phyloP scores from a whole-genome alignment of 2,113 vertebrate species.

The Excalfactoria chinensis region DNA sequence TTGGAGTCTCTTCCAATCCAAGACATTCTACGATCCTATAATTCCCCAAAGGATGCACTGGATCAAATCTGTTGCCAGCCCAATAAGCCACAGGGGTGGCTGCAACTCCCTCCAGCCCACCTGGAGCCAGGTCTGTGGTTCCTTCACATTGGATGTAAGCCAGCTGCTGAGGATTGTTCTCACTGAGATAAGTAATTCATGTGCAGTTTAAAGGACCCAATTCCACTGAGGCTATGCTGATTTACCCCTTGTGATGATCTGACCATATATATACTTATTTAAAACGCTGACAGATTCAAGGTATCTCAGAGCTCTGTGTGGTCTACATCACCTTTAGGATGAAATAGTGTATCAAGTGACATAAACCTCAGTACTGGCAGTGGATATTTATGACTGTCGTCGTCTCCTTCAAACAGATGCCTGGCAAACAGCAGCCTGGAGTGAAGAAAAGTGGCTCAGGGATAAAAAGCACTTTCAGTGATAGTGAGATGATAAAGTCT shows the following conservation, averaged over 20 bases:
- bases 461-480: neutral
- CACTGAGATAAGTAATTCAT: neutral
- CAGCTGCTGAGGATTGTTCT: neutral
- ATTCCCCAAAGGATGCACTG: neutral
- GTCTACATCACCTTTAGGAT: neutral
- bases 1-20: no score
- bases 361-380: neutral
- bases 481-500: neutral
- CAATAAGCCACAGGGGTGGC: neutral
- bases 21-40: no score
- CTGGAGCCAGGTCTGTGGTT: neutral
- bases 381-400: neutral
- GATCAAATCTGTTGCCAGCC: neutral
- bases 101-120: neutral
- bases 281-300: constrained; percentile 18
- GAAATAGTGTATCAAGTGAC: neutral
- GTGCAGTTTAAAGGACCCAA: neutral
- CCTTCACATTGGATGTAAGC: neutral
- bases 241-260: constrained; percentile 9
- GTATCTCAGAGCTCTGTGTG: neutral
- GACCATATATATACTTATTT: neutral
- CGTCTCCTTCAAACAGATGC: neutral
- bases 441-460: neutral
- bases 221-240: neutral
- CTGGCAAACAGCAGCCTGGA: neutral